Conservation (phyloP, 2,113 vertebrate species). For the Danionella cerebrum region DNA sequence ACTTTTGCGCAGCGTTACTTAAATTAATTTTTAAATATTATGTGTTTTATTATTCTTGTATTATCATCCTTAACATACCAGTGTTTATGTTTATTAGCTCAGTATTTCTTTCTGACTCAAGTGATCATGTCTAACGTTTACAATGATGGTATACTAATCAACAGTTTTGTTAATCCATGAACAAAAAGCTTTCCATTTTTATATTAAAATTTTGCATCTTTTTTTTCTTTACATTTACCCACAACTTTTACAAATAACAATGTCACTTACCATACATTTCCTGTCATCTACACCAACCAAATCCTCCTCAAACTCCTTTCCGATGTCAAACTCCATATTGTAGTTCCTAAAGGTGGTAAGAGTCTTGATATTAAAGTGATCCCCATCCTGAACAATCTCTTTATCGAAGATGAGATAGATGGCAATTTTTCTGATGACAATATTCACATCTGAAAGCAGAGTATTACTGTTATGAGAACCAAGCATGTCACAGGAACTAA, state of each 20-base stretch:
- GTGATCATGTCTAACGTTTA: too few species aligned
- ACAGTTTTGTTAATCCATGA: too few species aligned
- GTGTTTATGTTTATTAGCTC: too few species aligned
- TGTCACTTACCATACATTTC: conserved; percentile 75
- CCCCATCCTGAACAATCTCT: conserved; percentile 83
- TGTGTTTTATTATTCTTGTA: too few species aligned
- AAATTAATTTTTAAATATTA: too few species aligned
- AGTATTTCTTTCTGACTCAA: too few species aligned
- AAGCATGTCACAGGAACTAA: too few species aligned
- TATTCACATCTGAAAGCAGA: conserved; percentile 74
- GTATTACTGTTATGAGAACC: neutral
- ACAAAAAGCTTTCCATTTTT: neutral
- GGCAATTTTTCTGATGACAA: conserved; percentile 92
- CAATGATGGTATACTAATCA: too few species aligned
- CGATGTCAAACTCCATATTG: conserved; percentile 91
- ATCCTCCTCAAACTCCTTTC: conserved; percentile 92
- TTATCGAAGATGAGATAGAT: conserved; percentile 88
- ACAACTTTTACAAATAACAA: neutral
- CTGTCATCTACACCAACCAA: conserved; percentile 86
- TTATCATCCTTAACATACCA: too few species aligned
- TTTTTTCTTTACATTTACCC: neutral
- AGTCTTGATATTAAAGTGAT: conserved; percentile 89
- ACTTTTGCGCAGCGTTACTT: too few species aligned
- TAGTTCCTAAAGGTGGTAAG: conserved; percentile 94
- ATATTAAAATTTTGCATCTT: neutral